Base-by-base conservation (phyloP, 2,797 vertebrate genomes). In the Microctenopoma lineatum region DNA sequence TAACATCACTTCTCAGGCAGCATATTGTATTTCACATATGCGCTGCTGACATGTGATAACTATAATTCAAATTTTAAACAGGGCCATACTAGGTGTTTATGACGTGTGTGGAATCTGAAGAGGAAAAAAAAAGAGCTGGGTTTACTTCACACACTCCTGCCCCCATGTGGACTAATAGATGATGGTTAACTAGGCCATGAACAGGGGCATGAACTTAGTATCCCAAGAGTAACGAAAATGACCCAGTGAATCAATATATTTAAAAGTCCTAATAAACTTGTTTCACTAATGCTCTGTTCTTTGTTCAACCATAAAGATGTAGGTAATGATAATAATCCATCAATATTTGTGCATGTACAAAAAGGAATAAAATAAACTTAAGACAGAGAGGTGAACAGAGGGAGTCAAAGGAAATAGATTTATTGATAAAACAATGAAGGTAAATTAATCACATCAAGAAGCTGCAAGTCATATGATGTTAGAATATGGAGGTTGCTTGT, bases 371-470 rank as follows among this genome's bases (percentile, higher is more conserved):
- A 66, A 82, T 59, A 4, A 29, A 53, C 51, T 12, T 14, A 45
- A 60, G 27, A 73, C n/a, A 64, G 34, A 34, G 27, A 67, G 11
- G 44, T 42, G 2, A 27, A 7, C 34, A 48, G 41, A 67, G 32
- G 64, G 45, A 66, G 46, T 57, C 60, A 16, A 73, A 63, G 59
- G 7, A 54, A 77, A 74, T 38, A 21, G 32, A 90, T 96, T 95
- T 96, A 96, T 95, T 95, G 92, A 81, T 86, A 92, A 87, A 94
- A 70, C 46, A 34, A 32, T 51, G 90, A 93, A 93, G 87, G 78
- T 84, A 92, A 92, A 81, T 79, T 73, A 90, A 81, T 91, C 92
- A 94, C 90, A 94, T 88, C 89, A 87, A 90, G 90, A 91, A 90
- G 87, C 87, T 83, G 90, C 84, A 86, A 14, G 25, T 45, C 0